Evolutionary conservation across 2,888 invertebrate genomes (phyloP).

Genomic region (Cremastobaeus sp.): DNA sequence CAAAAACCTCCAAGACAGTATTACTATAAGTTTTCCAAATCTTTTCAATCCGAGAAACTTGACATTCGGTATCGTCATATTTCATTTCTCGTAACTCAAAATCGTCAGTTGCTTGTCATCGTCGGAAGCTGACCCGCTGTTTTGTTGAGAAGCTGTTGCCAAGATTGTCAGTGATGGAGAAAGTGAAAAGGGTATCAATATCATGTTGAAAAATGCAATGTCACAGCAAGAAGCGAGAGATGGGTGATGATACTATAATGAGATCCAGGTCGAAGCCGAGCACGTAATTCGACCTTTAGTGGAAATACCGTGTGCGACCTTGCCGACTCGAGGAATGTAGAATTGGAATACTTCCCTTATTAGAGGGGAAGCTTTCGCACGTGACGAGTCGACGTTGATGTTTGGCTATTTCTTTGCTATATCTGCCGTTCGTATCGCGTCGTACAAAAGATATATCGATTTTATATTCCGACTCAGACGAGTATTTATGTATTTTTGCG

Average conservation of each 20-base stretch:
- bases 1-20: no score
- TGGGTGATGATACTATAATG: constrained; percentile 52
- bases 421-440: constrained; percentile 25
- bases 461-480: constrained; percentile 50
- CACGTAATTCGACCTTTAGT: constrained; percentile 61
- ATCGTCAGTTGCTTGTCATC: no score
- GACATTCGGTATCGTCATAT: no score
- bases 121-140: no score
- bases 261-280: constrained; percentile 59
- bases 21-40: no score
- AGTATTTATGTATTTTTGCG: constrained; percentile 36
- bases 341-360: constrained; percentile 71
- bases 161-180: no score
- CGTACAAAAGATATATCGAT: constrained; percentile 49
- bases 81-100: no score
- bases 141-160: no score
- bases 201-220: constrained; percentile 47
- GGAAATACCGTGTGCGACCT: constrained; percentile 60
- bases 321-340: constrained; percentile 62
- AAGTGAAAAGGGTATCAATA: no score
- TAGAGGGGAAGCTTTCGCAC: constrained; percentile 62
- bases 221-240: constrained; percentile 22
- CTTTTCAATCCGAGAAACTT: no score
- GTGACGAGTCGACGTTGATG: constrained; percentile 52
- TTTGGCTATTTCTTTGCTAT: constrained; percentile 50